Evolutionary conservation across 2,888 invertebrate genomes (phyloP), one percentile per base, ranked within the genome.

Genomic region (Chrysodeixis includens): DNA sequence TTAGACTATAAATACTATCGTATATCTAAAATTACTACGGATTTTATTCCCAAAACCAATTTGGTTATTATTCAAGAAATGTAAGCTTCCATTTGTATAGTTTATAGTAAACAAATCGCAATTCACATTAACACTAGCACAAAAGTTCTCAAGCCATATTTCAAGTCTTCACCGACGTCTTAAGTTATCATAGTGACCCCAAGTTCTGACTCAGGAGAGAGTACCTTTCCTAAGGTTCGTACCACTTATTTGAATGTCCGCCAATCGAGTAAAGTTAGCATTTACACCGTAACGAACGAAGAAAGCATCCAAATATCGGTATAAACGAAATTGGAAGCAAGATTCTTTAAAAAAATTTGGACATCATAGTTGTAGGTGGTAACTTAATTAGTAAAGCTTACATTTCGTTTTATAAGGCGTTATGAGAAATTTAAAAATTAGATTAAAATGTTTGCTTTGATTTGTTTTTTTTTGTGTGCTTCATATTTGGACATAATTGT

Each of bases 271-370:
- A 76, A 80, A 78, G 64, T 74, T 66, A 68, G 52, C 65, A 70
- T 80, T 80, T 80, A 80, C 81, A 71, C 73, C 79, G 71, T 66
- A 60, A 46, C 72, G 71, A 76, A 80, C 76, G 70, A 57, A 64
- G 69, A 66, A 71, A 72, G 69, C 69, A 72, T 65, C 63, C 66
- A 76, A 74, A n/a, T n/a, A n/a, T n/a, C n/a, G n/a, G n/a, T n/a
- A n/a, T n/a, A n/a, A n/a, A n/a, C n/a, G n/a, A n/a, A n/a, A n/a
- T n/a, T n/a, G n/a, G n/a, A n/a, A n/a, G n/a, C n/a, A n/a, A n/a
- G n/a, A n/a, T n/a, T n/a, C n/a, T n/a, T n/a, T n/a, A n/a, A n/a
- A n/a, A 67, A 62, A 69, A 55, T 70, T 70, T 14, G 10, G 35
- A 26, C 26, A n/a, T 26, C 9, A 0, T 10, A 32, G 49, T 8